Conservation (phyloP, 1,140 invertebrate species). For the Oryzaephilus surinamensis region DNA sequence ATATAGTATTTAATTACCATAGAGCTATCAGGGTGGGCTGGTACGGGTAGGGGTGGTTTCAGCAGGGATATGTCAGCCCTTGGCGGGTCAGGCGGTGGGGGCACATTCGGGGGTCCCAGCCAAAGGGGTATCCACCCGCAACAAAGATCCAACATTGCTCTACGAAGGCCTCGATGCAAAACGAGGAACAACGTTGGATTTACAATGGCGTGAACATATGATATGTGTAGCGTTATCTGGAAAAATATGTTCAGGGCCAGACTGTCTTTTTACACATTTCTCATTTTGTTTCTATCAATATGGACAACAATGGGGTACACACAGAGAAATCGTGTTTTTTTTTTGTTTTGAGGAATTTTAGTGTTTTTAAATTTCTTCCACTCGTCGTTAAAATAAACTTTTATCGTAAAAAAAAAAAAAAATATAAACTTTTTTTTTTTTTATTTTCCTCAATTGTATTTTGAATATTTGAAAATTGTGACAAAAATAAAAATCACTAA, state of each 20-base stretch:
- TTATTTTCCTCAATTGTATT: neutral
- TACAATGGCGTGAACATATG: constrained; percentile 77
- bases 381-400: too few species aligned
- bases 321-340: too few species aligned
- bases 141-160: constrained; percentile 58
- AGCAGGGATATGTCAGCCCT: constrained; percentile 39
- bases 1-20: constrained; percentile 60
- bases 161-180: constrained; percentile 62
- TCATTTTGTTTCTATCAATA: too few species aligned
- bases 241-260: too few species aligned
- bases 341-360: too few species aligned
- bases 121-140: constrained; percentile 59
- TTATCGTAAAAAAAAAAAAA: too few species aligned
- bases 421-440: too few species aligned
- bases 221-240: constrained; percentile 76
- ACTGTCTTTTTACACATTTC: too few species aligned
- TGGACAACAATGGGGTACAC: too few species aligned
- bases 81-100: constrained; percentile 37
- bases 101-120: constrained; percentile 27
- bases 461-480: neutral
- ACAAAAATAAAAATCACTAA: neutral
- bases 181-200: constrained; percentile 73
- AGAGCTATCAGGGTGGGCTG: constrained; percentile 45
- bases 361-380: too few species aligned
- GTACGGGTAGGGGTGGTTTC: constrained; percentile 41